These are phyloP conservation scores for Micronycteris hirsuta DNA, from an alignment of 2,113 vertebrate genomes.

Conservation along the genomic window DNA sequence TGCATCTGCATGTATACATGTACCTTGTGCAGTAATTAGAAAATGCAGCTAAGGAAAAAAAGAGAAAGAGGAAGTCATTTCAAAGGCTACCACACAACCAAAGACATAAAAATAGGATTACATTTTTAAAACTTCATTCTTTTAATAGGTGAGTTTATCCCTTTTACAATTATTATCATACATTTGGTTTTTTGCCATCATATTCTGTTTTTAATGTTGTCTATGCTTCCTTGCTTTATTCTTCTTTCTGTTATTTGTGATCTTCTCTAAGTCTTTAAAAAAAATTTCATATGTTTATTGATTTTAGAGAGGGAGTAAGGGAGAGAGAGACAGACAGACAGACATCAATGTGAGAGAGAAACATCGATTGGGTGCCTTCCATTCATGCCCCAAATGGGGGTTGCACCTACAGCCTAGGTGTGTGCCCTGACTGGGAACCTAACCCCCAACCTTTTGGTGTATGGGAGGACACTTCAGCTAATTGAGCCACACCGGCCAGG, in stretches of 20 bases:
- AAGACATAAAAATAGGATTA: neutral
- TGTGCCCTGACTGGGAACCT: too few species aligned
- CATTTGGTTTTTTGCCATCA: neutral
- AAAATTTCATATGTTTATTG: too few species aligned
- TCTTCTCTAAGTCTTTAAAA: neutral
- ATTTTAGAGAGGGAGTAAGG: too few species aligned
- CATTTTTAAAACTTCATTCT: neutral
- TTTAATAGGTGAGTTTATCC: neutral
- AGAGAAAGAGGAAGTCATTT: neutral
- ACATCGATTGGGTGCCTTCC: too few species aligned
- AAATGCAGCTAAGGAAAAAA: neutral
- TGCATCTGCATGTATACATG: neutral
- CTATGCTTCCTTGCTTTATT: neutral
- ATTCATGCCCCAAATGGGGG: too few species aligned
- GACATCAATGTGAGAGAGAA: too few species aligned
- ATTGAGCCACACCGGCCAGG: too few species aligned
- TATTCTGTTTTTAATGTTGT: neutral
- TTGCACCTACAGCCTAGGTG: too few species aligned
- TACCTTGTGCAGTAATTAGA: neutral
- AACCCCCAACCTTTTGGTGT: too few species aligned
- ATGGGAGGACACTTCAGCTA: too few species aligned
- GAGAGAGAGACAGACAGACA: too few species aligned
- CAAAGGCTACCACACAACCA: neutral
- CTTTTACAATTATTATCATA: conserved; percentile 5
- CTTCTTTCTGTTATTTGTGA: neutral